A percentile compares a stretch with the other conserved stretches of the same genome.
Evolutionary conservation across 2,797 vertebrate genomes (phyloP).

Genomic region (Eutrigla gurnardus): DNA sequence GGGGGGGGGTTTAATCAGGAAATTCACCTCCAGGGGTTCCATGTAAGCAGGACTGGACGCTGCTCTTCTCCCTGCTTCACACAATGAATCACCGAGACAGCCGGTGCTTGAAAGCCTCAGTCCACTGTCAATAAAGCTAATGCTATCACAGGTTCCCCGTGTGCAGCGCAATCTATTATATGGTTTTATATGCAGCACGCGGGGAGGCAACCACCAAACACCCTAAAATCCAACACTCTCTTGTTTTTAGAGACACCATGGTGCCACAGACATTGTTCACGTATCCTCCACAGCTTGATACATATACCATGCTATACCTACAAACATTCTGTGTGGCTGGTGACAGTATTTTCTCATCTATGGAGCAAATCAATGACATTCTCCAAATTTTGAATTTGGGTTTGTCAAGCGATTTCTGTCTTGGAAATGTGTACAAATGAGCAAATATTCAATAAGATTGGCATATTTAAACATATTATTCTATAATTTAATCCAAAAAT

Average conservation of each 20-base stretch:
- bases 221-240: slow-evolving; percentile 3
- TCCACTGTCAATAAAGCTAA: slow-evolving; percentile 74
- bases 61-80: slow-evolving; percentile 66
- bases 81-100: slow-evolving; percentile 77
- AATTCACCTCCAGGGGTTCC: slow-evolving; percentile 78
- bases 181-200: slow-evolving; percentile 30
- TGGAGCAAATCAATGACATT: background rate
- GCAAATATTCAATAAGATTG: background rate
- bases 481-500: background rate
- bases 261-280: background rate
- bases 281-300: background rate
- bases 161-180: slow-evolving; percentile 57
- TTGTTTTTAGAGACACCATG: background rate
- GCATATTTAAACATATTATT: background rate
- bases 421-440: background rate
- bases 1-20: slow-evolving; percentile 77
- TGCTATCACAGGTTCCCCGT: slow-evolving; percentile 62
- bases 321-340: background rate
- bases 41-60: slow-evolving; percentile 73
- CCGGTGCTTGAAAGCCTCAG: slow-evolving; percentile 65
- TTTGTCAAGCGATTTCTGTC: background rate
- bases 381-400: background rate
- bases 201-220: background rate
- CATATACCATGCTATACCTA: no score
- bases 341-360: background rate